Evolutionary conservation across 2,113 vertebrate species (phyloP).

Genomic region (Lophius piscatorius): DNA sequence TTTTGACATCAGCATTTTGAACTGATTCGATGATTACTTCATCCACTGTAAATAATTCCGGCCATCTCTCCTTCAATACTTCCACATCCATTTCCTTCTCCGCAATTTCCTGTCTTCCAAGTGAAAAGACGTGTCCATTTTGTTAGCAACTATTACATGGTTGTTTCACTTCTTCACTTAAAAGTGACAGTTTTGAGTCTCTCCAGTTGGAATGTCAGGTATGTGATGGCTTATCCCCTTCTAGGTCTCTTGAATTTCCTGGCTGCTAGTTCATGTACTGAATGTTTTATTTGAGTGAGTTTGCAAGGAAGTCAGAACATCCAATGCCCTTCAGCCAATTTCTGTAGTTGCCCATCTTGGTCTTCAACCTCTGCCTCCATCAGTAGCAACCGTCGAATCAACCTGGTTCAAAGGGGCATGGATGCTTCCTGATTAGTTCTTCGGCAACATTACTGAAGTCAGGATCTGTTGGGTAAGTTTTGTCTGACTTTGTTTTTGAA

Average conservation of each 20-base stretch:
- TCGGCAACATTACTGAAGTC: too few relatives aligned
- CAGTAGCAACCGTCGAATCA: conserved; percentile 5
- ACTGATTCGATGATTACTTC: background rate
- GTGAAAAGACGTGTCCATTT: conserved; percentile 11
- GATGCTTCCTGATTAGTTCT: too few relatives aligned
- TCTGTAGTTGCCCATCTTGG: conserved; percentile 36
- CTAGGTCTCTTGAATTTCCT: conserved; percentile 9
- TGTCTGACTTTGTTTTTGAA: background rate
- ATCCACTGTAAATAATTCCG: background rate
- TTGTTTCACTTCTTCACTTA: conserved; percentile 8
- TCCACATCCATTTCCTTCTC: too few relatives aligned
- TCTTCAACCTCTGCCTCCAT: conserved; percentile 41
- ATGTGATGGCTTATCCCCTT: too few relatives aligned
- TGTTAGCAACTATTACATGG: background rate
- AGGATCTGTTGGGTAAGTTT: too few relatives aligned
- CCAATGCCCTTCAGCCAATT: conserved; percentile 13
- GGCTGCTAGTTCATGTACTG: conserved; percentile 16
- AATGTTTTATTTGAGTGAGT: conserved; percentile 29
- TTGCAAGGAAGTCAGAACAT: conserved; percentile 19
- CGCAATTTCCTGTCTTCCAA: conserved; percentile 5
- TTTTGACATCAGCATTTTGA: too few relatives aligned
- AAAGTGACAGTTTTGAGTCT: background rate
- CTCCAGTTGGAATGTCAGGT: too few relatives aligned
- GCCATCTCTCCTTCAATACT: too few relatives aligned
- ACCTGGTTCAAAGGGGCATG: too few relatives aligned